Evolutionary conservation across 2,113 vertebrate genomes (phyloP).

Genomic region (Serinus canaria): DNA sequence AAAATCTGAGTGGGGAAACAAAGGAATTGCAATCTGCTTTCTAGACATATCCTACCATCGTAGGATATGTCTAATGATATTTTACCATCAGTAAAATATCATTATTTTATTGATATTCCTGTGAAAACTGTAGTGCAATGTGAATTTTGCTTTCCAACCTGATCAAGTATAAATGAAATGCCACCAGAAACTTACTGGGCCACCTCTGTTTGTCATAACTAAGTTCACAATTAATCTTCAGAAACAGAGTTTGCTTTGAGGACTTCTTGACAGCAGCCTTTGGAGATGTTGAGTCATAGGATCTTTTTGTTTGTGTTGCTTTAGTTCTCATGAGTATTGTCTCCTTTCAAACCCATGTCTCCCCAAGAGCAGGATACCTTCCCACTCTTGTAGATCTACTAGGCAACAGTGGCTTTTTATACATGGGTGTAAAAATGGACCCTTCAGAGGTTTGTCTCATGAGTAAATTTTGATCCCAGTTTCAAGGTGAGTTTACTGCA

Average conservation of each 20-base stretch:
- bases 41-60: not conserved
- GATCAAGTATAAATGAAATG: not conserved
- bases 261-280: not conserved
- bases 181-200: not conserved
- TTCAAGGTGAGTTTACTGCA: constrained; percentile 77
- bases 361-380: not conserved
- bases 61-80: no score
- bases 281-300: not conserved
- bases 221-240: not conserved
- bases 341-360: not conserved
- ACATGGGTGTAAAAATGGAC: constrained; percentile 26
- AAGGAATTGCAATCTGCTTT: not conserved
- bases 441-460: constrained; percentile 62
- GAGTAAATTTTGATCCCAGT: constrained; percentile 72
- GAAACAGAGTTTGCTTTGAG: not conserved
- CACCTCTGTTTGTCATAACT: not conserved
- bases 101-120: not conserved
- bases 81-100: no score
- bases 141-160: not conserved
- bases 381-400: not conserved
- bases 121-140: not conserved
- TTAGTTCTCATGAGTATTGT: not conserved
- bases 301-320: not conserved
- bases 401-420: constrained; percentile 9
- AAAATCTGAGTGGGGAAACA: not conserved